These are phyloP conservation scores for Lagopus leucura DNA, from an alignment of 2,113 vertebrate species.

Conservation along the genomic window DNA sequence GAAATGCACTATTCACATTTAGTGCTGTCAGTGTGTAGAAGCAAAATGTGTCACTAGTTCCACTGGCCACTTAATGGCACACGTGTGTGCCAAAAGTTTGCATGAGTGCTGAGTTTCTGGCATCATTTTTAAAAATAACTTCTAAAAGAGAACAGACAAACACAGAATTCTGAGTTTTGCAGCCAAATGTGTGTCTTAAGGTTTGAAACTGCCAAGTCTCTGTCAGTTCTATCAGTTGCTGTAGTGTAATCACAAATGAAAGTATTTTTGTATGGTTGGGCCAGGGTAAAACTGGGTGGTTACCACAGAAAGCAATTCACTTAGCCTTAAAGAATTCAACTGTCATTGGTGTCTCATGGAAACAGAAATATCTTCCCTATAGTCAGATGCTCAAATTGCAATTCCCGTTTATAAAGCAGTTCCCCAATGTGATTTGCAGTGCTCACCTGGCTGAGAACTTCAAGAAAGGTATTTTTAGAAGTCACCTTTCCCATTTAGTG, in stretches of 20 bases:
- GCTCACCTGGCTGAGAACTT: background rate
- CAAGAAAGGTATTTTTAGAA: background rate
- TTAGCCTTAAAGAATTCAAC: background rate
- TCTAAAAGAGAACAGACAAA: background rate
- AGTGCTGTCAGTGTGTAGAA: background rate
- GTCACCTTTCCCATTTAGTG: background rate
- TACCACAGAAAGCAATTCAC: background rate
- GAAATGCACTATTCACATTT: background rate
- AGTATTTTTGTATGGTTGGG: background rate
- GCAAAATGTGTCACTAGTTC: conserved; percentile 28
- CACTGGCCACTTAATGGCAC: background rate
- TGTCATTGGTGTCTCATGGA: background rate
- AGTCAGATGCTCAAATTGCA: background rate
- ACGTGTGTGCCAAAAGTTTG: background rate
- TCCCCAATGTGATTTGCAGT: background rate
- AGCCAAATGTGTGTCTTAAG: background rate
- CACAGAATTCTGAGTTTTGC: background rate
- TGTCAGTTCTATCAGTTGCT: background rate
- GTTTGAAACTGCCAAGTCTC: background rate
- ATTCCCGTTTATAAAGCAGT: background rate
- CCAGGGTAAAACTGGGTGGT: background rate
- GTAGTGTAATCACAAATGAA: background rate
- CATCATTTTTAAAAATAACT: background rate
- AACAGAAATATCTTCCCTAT: background rate
- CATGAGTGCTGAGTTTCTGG: background rate